Base-by-base conservation (phyloP, 2,888 invertebrate species). In the Cyrtodaria siliqua region DNA sequence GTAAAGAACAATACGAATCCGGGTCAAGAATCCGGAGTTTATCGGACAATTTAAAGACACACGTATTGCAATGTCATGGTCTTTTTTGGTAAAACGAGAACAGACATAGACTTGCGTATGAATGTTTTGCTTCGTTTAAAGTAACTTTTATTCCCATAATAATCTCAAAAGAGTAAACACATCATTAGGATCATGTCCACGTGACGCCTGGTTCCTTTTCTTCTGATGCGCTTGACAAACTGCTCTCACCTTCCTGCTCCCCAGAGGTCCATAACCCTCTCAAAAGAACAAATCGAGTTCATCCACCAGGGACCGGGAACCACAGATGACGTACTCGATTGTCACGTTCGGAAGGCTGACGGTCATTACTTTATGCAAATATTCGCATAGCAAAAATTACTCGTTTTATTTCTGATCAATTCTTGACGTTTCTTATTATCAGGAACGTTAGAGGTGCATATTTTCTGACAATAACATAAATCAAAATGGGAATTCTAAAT, bases 321-420 rank as follows among this genome's bases (percentile, higher is more conserved):
- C 76, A 67, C 62, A 61, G 53, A 69, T 66, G 66, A 71, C 66
- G 76, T 76, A 66, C 76, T 62, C 52, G 57, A 52, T 71, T 71
- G 76, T 76, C 76, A 76, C 76, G 62, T 76, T 70, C 49, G 23
- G 52, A 47, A 59, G 64, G 29, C 50, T 52, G 53, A 61, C 47
- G 69, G 55, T 70, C 73, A 73, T 70, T 79, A 79, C 49, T 57
- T 66, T 79, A 79, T 79, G 78, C 78, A 79, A 79, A 79, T 79
- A 50, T 71, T 66, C 67, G 69, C 74, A 69, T 69, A 71, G 61
- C 60, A 71, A 71, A 70, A 62, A 71, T 67, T 66, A 56, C 62
- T 67, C 70, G 64, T 56, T 73, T 72, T 72, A 72, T 73, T 74
- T 59, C 62, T 55, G 66, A 70, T 69, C 61, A 52, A 29, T 40